phyloP scores from a whole-genome alignment of 2,888 invertebrate genomes.

The Mayetiola destructor region DNA sequence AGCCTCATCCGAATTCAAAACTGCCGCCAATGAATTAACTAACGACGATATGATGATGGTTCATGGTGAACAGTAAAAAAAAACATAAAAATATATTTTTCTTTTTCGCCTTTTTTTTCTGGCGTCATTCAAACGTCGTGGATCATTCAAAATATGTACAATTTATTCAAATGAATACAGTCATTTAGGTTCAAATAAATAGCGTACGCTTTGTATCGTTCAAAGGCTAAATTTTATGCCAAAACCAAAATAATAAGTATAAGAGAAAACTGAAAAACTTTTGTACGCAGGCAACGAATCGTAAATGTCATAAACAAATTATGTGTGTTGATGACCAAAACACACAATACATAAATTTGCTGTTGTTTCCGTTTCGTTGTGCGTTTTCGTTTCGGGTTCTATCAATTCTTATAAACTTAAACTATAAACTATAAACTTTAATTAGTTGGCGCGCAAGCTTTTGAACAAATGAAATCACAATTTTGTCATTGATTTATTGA shows the following conservation, averaged over 20 bases:
- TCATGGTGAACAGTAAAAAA: background rate
- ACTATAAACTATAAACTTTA: constrained; percentile 8
- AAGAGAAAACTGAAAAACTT: background rate
- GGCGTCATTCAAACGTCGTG: too few relatives aligned
- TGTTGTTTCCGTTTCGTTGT: background rate
- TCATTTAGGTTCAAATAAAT: constrained; percentile 1
- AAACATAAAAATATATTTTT: background rate
- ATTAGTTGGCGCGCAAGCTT: constrained; percentile 2
- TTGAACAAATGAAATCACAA: too few relatives aligned
- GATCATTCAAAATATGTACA: background rate
- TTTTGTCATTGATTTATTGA: too few relatives aligned
- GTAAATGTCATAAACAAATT: background rate
- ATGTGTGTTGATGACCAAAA: constrained; percentile 6
- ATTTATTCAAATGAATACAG: constrained; percentile 5
- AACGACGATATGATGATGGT: background rate
- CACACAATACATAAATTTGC: too few relatives aligned
- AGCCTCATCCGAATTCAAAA: too few relatives aligned
- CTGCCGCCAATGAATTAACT: background rate
- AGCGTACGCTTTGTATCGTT: background rate
- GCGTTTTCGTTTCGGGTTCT: background rate
- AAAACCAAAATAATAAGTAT: background rate
- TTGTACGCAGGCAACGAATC: background rate
- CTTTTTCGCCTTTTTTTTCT: too few relatives aligned
- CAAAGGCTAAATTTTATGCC: background rate
- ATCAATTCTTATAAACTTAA: background rate